phyloP scores from a whole-genome alignment of 2,888 invertebrate species.

The Eupithecia vulgata region DNA sequence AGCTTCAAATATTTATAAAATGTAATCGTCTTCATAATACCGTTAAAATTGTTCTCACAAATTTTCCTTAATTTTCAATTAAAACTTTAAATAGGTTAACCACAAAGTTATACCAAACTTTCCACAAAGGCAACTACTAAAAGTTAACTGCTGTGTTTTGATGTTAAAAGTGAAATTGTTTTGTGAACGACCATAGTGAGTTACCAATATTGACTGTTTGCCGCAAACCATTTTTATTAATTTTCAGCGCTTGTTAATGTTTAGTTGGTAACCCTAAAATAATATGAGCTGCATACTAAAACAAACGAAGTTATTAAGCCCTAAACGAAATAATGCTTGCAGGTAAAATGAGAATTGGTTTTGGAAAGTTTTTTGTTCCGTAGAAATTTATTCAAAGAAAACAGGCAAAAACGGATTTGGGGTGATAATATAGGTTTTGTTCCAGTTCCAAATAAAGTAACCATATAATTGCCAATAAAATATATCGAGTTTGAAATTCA shows the following conservation, averaged over 20 bases:
- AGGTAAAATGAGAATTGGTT: not conserved
- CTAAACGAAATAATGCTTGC: not conserved
- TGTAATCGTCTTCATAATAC: not conserved
- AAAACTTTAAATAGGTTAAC: conserved; percentile 21
- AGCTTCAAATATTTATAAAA: not conserved
- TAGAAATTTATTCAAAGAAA: not conserved
- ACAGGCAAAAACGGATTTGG: not conserved
- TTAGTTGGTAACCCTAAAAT: not conserved
- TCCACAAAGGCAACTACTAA: conserved; percentile 38
- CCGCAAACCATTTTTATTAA: conserved; percentile 11
- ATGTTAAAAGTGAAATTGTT: conserved; percentile 24
- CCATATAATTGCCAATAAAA: not conserved
- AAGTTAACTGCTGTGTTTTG: conserved; percentile 30
- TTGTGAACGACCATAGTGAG: conserved; percentile 1
- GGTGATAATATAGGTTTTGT: not conserved
- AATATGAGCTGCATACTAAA: not conserved
- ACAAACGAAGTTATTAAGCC: not conserved
- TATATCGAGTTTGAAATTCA: not conserved
- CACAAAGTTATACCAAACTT: conserved; percentile 34
- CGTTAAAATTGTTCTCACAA: not conserved
- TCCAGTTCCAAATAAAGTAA: not conserved
- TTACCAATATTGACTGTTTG: conserved; percentile 11
- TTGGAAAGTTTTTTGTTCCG: not conserved
- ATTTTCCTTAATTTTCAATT: not conserved
- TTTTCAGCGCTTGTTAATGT: not conserved